Evolutionary conservation across 37 sponge, comb jelly and placozoan genomes (phyloP).

Genomic region (Chondrosia reniformis): DNA sequence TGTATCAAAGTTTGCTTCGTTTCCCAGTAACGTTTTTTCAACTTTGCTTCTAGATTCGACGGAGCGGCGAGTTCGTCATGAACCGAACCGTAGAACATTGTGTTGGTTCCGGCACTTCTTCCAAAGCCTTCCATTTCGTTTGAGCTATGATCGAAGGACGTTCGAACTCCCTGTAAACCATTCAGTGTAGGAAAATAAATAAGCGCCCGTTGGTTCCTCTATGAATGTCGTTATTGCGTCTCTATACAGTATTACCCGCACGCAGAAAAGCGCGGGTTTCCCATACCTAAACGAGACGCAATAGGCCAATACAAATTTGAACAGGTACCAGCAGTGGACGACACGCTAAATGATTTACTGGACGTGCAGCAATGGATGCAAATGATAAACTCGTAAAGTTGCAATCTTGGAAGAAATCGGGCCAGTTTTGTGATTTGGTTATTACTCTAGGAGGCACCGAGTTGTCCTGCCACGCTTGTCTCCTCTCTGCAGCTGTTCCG

Average conservation of each 20-base stretch:
- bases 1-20: constrained; percentile 78
- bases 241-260: too few species aligned
- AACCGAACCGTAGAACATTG: constrained; percentile 75
- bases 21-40: constrained; percentile 80
- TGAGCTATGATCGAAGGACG: too few species aligned
- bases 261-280: too few species aligned
- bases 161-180: too few species aligned
- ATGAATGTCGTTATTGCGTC: too few species aligned
- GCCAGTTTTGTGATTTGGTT: constrained; percentile 19
- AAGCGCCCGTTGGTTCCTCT: too few species aligned
- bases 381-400: background rate
- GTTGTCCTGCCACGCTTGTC: background rate
- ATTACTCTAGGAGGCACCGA: background rate
- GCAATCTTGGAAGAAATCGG: constrained; percentile 9
- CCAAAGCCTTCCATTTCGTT: constrained; percentile 71
- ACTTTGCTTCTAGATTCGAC: constrained; percentile 53
- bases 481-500: constrained; percentile 7
- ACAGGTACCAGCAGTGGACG: too few species aligned
- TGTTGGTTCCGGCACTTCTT: constrained; percentile 14
- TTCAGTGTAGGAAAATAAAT: too few species aligned
- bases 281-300: too few species aligned
- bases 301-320: too few species aligned
- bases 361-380: background rate
- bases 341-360: background rate
- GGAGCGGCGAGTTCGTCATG: constrained; percentile 21